Evolutionary conservation across 30 jellyfish, hydroid and myxozoan genomes (phyloP).

Genomic region (Chironex yamaguchii): DNA sequence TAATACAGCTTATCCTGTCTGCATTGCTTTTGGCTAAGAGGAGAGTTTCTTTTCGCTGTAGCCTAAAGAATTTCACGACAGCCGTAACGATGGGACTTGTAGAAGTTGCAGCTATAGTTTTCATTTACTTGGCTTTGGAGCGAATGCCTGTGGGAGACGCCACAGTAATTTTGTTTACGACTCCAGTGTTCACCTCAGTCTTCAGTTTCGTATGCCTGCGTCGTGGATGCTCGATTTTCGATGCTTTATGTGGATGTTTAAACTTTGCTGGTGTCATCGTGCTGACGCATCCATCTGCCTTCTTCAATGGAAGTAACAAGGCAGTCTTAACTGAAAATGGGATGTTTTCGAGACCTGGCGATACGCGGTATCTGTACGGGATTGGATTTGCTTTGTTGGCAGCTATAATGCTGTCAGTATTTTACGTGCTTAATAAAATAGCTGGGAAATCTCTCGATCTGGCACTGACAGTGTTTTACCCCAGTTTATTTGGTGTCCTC

Average conservation of each 20-base stretch:
- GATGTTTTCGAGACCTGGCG: slow-evolving; percentile 45
- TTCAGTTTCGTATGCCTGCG: slow-evolving; percentile 83
- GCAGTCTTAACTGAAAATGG: slow-evolving; percentile 20
- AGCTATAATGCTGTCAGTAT: slow-evolving; percentile 81
- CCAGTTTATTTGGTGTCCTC: slow-evolving; percentile 84
- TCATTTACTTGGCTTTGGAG: slow-evolving; percentile 88
- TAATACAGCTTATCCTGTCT: slow-evolving; percentile 75
- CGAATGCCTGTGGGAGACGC: slow-evolving; percentile 98
- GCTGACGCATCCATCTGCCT: slow-evolving; percentile 81
- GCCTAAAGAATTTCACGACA: slow-evolving; percentile 59
- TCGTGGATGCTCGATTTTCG: slow-evolving; percentile 84
- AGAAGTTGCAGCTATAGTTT: slow-evolving; percentile 89
- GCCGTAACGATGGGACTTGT: slow-evolving; percentile 84
- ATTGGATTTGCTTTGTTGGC: slow-evolving; percentile 82
- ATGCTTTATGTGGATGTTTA: slow-evolving; percentile 81
- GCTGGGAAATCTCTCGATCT: slow-evolving; percentile 88
- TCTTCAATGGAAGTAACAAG: slow-evolving; percentile 1
- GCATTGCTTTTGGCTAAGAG: slow-evolving; percentile 78
- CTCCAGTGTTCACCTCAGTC: slow-evolving; percentile 90
- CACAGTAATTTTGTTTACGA: slow-evolving; percentile 88
- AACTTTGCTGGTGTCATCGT: slow-evolving; percentile 93
- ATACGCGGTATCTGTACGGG: slow-evolving; percentile 76
- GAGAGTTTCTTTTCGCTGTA: slow-evolving; percentile 75
- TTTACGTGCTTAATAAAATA: slow-evolving; percentile 83
- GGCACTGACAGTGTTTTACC: slow-evolving; percentile 88